phyloP scores from a whole-genome alignment of 2,888 invertebrate genomes.

The Calameuta idolon region DNA sequence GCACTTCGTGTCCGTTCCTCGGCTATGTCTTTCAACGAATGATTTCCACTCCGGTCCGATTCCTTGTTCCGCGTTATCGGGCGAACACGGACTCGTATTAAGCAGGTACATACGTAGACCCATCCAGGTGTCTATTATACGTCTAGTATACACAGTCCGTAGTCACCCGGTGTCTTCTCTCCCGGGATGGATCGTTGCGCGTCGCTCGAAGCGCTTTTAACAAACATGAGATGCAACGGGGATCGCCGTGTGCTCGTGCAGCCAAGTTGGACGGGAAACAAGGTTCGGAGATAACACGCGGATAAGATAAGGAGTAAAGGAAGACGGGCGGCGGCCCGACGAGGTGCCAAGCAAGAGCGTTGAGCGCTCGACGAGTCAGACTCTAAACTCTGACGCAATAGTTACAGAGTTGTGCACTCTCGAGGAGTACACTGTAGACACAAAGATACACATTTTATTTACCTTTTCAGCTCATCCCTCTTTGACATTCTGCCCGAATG shows the following conservation, averaged over 20 bases:
- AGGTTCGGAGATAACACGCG: constrained; percentile 31
- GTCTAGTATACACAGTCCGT: neutral
- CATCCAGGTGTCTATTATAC: neutral
- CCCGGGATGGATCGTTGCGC: constrained; percentile 4
- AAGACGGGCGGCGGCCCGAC: constrained; percentile 1
- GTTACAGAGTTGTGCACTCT: neutral
- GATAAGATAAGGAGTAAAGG: constrained; percentile 15
- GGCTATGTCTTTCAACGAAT: neutral
- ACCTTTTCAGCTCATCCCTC: neutral
- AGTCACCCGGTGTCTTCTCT: neutral
- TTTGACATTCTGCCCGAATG: neutral
- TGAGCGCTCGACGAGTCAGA: neutral
- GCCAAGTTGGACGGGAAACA: constrained; percentile 26
- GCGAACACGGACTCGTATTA: constrained; percentile 32
- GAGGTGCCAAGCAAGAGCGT: constrained; percentile 1
- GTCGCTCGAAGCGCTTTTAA: constrained; percentile 29
- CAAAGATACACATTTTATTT: neutral
- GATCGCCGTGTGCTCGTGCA: constrained; percentile 13
- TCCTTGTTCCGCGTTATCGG: constrained; percentile 36
- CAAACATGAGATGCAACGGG: constrained; percentile 41
- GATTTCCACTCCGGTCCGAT: neutral
- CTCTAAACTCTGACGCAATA: constrained; percentile 1
- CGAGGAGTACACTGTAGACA: neutral
- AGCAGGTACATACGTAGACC: constrained; percentile 10
- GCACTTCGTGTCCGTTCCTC: neutral